phyloP scores from a whole-genome alignment of 1,140 invertebrate species.

The Anoplolepis gracilipes region DNA sequence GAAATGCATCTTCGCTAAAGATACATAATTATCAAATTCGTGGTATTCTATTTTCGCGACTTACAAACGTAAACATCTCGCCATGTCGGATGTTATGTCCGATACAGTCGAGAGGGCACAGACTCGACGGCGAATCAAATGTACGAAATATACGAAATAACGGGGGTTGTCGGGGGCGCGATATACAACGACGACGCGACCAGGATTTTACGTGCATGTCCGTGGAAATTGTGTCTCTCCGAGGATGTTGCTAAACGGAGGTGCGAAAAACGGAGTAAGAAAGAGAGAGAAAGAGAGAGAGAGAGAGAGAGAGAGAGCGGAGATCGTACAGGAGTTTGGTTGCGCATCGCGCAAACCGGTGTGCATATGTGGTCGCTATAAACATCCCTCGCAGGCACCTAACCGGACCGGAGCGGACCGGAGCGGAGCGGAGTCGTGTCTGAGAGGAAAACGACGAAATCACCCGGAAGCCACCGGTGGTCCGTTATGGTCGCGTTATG shows the following conservation, averaged over 20 bases:
- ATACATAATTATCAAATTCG: neutral
- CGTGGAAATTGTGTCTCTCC: conserved; percentile 58
- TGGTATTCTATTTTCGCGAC: neutral
- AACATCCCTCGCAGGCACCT: conserved; percentile 56
- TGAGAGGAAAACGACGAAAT: conserved; percentile 62
- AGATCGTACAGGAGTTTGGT: conserved; percentile 46
- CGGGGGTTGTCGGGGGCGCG: conserved; percentile 23
- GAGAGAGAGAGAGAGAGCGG: conserved; percentile 1
- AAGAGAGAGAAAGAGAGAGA: neutral
- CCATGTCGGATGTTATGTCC: neutral
- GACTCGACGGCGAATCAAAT: conserved; percentile 36
- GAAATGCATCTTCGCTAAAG: neutral
- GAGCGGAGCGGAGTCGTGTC: conserved; percentile 38
- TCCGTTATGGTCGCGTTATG: conserved; percentile 55
- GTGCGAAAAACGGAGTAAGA: conserved; percentile 8
- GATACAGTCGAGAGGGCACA: neutral
- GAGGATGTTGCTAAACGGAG: conserved; percentile 39
- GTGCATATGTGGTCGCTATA: conserved; percentile 47
- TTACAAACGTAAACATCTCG: conserved; percentile 21
- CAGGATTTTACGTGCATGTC: conserved; percentile 49
- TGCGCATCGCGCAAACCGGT: conserved; percentile 24
- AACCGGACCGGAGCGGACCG: conserved; percentile 39
- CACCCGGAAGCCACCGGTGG: conserved; percentile 59
- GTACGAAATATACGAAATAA: conserved; percentile 58
- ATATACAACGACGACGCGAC: conserved; percentile 19